Evolutionary conservation across 2,113 vertebrate species (phyloP).

Genomic region (Saimiri boliviensis): DNA sequence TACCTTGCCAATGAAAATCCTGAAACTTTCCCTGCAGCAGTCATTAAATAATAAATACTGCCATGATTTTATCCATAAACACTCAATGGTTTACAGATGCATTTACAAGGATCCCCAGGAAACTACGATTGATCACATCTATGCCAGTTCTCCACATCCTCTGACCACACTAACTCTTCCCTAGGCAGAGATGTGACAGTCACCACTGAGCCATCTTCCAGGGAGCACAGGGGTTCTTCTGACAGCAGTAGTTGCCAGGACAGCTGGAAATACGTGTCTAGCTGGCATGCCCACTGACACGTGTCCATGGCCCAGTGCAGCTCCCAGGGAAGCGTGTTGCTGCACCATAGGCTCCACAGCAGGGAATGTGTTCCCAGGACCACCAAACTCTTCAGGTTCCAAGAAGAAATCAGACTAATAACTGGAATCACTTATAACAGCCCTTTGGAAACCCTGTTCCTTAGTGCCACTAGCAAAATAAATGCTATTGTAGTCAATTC

Average conservation of each 20-base stretch:
- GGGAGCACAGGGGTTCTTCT: neutral
- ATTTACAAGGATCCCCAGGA: neutral
- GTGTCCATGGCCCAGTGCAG: rapidly evolving
- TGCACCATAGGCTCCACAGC: rapidly evolving
- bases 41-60: neutral
- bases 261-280: rapidly evolving
- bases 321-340: rapidly evolving
- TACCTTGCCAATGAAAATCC: neutral
- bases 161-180: neutral
- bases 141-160: neutral
- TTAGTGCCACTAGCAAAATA: rapidly evolving
- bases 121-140: too few relatives aligned
- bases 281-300: rapidly evolving
- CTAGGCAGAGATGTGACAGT: neutral
- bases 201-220: neutral
- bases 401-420: neutral
- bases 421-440: neutral
- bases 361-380: neutral
- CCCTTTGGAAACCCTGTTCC: neutral
- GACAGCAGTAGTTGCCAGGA: rapidly evolving
- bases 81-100: rapidly evolving
- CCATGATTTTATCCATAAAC: rapidly evolving
- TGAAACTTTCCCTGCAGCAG: neutral
- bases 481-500: rapidly evolving
- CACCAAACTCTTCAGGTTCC: neutral